Base-by-base conservation (phyloP, 2,888 invertebrate genomes). In the Chesias legatella region DNA sequence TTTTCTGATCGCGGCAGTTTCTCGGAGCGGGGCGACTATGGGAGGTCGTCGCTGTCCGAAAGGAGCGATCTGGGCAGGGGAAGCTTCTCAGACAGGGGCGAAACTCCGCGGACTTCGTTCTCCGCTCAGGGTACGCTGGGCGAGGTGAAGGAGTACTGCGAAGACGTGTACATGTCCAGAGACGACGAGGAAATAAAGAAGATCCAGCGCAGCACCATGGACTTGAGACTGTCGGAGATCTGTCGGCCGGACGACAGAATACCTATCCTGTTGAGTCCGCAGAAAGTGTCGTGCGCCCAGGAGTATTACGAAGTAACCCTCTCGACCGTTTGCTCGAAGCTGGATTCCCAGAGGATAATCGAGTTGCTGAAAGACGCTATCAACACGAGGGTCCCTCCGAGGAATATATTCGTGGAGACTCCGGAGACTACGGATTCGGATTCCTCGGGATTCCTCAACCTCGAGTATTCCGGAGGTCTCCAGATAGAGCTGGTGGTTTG, bases 401-500 rank as follows among this genome's bases (percentile, higher is more conserved):
- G 83, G 40, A 88, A 73, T 44, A 89, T 89, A 9, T 78, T 82
- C 78, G 90, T 64, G 43, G 92, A 63, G 13, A 89, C 73, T 45
- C 81, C 67, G 58, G 69, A 65, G 7, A 68, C 62, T 1, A 73
- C 72, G 17, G 75, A 70, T 0, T 79, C 82, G 3, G 43, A 29
- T 0, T 54, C 82, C n/a, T 86, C 89, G 0, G 89, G 91, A 5
- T 90, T 90, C 57, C 63, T 91, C 1, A 93, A 92, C 50, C 79
- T 95, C 41, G 93, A 94, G 67, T 94, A 94, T 66, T 94, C 94
- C 0, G 94, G 95, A 0, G 96, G 95, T 0, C 92, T 96, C 51
- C 95, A 96, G 76, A 95, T 96, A 21, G 95, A 96, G 64, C 77
- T 97, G 62, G 92, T 94, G 57, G 92, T 96, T 6, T 94, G 92